Percentiles rank a stretch among this genome's conserved stretches.
phyloP scores from a whole-genome alignment of 2,797 vertebrate species.

The Semotilus atromaculatus region DNA sequence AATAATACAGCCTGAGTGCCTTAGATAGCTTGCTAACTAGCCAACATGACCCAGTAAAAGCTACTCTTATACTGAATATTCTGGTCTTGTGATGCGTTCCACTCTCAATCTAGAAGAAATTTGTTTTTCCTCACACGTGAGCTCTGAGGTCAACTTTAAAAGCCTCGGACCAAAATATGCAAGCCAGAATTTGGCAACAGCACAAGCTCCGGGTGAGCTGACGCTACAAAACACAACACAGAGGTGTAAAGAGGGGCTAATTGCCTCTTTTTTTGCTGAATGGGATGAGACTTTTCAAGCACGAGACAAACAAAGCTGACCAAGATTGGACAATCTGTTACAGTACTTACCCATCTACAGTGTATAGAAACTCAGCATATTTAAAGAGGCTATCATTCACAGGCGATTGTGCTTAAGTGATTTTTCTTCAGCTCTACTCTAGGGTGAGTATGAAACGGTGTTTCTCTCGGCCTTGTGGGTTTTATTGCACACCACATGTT shows the following conservation, averaged over 20 bases:
- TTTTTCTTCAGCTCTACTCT: conserved; percentile 68
- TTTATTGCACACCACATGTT: conserved; percentile 48
- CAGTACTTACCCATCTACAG: conserved; percentile 66
- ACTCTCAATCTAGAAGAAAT: background rate
- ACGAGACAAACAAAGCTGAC: conserved; percentile 60
- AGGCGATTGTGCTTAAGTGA: conserved; percentile 72
- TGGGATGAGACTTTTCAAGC: conserved; percentile 56
- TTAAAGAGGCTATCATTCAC: conserved; percentile 76
- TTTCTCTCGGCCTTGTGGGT: conserved; percentile 48
- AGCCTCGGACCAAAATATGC: conserved; percentile 38
- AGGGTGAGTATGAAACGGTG: conserved; percentile 59
- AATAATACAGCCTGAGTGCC: conserved; percentile 28
- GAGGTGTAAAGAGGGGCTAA: conserved; percentile 54
- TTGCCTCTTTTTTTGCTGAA: conserved; percentile 54
- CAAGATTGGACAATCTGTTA: conserved; percentile 66
- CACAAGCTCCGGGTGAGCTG: conserved; percentile 22
- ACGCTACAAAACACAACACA: conserved; percentile 32
- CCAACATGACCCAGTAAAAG: conserved; percentile 19
- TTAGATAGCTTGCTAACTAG: conserved; percentile 34
- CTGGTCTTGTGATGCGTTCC: background rate
- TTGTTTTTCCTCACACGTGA: conserved; percentile 4
- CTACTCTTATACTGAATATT: conserved; percentile 27
- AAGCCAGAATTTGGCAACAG: conserved; percentile 55
- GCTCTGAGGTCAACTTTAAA: conserved; percentile 31
- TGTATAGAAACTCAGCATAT: conserved; percentile 73